These are phyloP conservation scores for Podarcis muralis DNA, from an alignment of 2,113 vertebrate species.

Conservation along the genomic window DNA sequence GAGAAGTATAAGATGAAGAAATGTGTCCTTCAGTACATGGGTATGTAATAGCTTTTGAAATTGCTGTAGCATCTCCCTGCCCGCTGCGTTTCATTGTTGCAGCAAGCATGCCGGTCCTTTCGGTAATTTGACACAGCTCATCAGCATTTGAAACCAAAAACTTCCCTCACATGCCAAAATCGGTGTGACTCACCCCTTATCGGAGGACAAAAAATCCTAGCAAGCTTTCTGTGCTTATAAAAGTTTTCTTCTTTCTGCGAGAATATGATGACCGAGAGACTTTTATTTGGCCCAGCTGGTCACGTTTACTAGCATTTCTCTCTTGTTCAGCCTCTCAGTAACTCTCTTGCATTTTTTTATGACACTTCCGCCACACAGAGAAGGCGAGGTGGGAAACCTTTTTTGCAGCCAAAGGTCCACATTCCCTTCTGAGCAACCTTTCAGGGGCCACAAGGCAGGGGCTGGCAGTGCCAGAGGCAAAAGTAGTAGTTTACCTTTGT, in stretches of 20 bases:
- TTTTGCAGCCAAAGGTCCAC: not conserved
- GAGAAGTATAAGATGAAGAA: not conserved
- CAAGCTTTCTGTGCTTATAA: not conserved
- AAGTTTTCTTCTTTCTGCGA: not conserved
- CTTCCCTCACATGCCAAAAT: not conserved
- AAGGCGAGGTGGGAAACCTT: too few relatives aligned
- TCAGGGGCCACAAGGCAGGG: too few relatives aligned
- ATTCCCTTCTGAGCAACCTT: not conserved
- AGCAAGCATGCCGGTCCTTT: not conserved
- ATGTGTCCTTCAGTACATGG: not conserved
- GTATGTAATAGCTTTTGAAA: constrained; percentile 29
- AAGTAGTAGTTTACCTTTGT: too few relatives aligned
- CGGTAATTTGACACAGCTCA: not conserved
- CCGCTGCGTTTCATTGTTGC: constrained; percentile 1
- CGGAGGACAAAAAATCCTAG: not conserved
- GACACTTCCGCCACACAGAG: not conserved
- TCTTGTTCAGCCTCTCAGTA: not conserved
- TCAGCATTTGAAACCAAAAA: not conserved
- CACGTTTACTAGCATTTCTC: not conserved
- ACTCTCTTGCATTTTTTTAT: not conserved
- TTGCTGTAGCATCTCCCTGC: not conserved
- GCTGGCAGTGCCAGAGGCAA: too few relatives aligned
- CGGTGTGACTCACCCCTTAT: not conserved
- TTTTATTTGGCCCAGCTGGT: not conserved
- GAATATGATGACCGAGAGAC: not conserved